Conservation (phyloP, 2,113 vertebrate species). For the Rhabdornis inornatus region DNA sequence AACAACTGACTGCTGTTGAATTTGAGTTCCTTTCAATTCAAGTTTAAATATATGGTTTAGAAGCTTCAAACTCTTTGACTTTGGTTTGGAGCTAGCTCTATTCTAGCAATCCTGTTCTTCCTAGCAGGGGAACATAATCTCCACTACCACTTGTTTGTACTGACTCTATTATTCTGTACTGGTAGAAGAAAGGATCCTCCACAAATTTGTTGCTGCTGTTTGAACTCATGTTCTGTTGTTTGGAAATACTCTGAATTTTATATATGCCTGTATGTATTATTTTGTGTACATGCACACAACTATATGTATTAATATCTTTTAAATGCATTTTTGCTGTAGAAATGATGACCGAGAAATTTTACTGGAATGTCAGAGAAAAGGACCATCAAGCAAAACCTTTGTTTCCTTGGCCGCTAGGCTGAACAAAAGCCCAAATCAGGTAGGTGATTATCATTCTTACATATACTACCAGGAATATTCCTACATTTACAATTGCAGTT, state of each 20-base stretch:
- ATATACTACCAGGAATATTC: background rate
- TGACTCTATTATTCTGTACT: background rate
- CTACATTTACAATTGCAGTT: background rate
- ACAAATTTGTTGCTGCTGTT: background rate
- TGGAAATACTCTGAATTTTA: background rate
- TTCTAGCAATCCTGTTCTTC: background rate
- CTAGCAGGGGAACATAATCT: background rate
- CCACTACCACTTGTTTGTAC: background rate
- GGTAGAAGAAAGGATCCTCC: background rate
- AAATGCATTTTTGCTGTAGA: constrained; percentile 65
- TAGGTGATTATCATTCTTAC: constrained; percentile 41
- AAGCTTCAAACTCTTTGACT: background rate
- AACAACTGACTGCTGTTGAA: background rate
- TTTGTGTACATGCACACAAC: background rate
- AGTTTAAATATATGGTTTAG: background rate
- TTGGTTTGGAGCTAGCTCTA: background rate
- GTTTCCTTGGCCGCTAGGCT: constrained; percentile 80
- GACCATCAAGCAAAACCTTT: constrained; percentile 88
- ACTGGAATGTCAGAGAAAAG: constrained; percentile 85
- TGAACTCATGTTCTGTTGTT: background rate
- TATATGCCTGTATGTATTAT: background rate
- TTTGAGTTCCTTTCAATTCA: background rate
- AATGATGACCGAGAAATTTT: constrained; percentile 93
- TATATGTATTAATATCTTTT: background rate
- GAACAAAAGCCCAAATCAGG: constrained; percentile 86